Conservation (phyloP, 2,797 vertebrate genomes). For the Acanthornis magna region DNA sequence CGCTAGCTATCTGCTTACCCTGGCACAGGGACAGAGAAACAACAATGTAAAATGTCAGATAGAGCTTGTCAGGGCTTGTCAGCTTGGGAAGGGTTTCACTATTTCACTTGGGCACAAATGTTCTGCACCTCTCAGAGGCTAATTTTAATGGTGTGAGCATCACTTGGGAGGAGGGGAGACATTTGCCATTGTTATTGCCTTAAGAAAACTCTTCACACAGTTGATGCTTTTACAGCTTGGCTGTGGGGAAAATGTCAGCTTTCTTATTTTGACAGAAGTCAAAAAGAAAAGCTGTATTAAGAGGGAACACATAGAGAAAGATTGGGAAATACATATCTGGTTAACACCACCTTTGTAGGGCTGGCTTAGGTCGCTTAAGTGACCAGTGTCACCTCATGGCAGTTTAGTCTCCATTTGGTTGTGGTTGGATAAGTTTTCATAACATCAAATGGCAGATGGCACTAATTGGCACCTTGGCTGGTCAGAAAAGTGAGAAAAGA, state of each 20-base stretch:
- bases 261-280: background rate
- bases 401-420: background rate
- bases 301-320: background rate
- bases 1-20: background rate
- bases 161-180: background rate
- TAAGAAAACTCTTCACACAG: background rate
- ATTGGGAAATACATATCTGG: background rate
- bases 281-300: background rate
- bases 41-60: background rate
- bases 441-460: background rate
- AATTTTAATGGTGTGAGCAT: background rate
- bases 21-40: background rate
- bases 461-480: background rate
- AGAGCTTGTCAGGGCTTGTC: background rate
- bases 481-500: background rate
- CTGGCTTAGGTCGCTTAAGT: background rate
- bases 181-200: background rate
- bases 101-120: background rate
- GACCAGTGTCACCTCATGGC: background rate
- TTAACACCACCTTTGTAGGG: background rate
- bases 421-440: background rate
- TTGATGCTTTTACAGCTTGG: background rate
- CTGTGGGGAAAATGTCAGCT: background rate
- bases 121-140: accelerated
- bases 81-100: background rate